Base-by-base conservation (phyloP, 2,797 vertebrate species). In the Sebastes vulpes region DNA sequence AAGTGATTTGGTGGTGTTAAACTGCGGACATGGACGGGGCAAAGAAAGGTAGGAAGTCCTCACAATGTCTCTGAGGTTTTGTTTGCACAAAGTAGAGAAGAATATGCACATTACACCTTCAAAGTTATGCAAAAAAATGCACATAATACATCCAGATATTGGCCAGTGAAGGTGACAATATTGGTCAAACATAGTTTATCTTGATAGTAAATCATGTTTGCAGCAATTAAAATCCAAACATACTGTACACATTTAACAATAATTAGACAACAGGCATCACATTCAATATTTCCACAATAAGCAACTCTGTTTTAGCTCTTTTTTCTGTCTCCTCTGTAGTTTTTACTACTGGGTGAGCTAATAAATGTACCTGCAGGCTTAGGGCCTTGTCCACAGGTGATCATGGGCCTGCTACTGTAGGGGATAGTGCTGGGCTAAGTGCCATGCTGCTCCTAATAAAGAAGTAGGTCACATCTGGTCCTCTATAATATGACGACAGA, bases 391-490 rank as follows among this genome's bases (percentile, higher is more conserved):
- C 80, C 87, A 84, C 93, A 95, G 93, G 93, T 93, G 94, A 88
- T 73, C 80, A 32, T 57, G 52, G 65, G 75, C 79, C 81, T 90
- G 78, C 76, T 28, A 42, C 38, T 42, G 38, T 42, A 82, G 82
- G 70, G 82, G 82, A 90, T 79, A 84, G 79, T 65, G 67, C 82
- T 57, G 63, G 63, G 80, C 85, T 87, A 72, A 82, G 81, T 65
- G 90, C 79, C 82, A 73, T 18, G 32, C 82, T 79, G 84, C 85
- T 89, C 75, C 67, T 75, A 80, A 48, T 90, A 84, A 92, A 94
- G 90, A 95, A 95, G 79, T 96, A 95, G 95, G 95, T 96, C 95
- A 94, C 95, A 94, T 88, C 94, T 94, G 94, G 86, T 92, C 90
- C 84, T 50, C 48, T 58, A 79, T 87, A 75, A 65, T 75, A 72